phyloP scores from a whole-genome alignment of 2,113 vertebrate species.

The Macquaria australasica region DNA sequence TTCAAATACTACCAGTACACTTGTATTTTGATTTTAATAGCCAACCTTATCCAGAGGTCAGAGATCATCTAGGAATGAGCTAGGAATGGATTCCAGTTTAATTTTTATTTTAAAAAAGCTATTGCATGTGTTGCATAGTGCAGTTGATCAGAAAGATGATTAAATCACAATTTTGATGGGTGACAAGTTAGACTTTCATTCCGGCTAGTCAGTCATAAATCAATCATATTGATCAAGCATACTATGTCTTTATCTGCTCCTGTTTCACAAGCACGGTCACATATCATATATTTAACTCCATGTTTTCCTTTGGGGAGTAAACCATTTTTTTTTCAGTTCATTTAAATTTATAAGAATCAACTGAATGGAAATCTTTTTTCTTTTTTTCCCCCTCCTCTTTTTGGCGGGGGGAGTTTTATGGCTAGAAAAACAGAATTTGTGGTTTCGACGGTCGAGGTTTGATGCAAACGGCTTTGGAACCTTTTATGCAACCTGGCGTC shows the following conservation, averaged over 20 bases:
- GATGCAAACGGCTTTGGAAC: conserved; percentile 96
- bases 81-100: background rate
- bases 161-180: background rate
- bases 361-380: conserved; percentile 89
- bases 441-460: conserved; percentile 92
- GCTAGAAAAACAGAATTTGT: conserved; percentile 96
- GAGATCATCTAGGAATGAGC: background rate
- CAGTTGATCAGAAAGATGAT: background rate
- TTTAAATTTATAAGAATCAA: conserved; percentile 96
- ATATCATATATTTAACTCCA: conserved; percentile 70
- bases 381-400: conserved; percentile 63
- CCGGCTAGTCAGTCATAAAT: background rate
- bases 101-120: background rate
- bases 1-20: background rate
- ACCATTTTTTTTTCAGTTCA: conserved; percentile 86
- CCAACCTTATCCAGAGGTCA: background rate
- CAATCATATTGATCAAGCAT: conserved; percentile 47
- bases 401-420: conserved; percentile 90
- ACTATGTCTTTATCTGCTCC: conserved; percentile 47
- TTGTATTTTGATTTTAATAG: background rate
- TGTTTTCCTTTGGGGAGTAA: conserved; percentile 87
- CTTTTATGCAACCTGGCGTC: conserved; percentile 98
- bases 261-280: conserved; percentile 48
- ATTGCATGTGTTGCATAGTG: background rate
- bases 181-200: background rate